Evolutionary conservation across 2,888 invertebrate genomes (phyloP).

Genomic region (Melanargia galathea): DNA sequence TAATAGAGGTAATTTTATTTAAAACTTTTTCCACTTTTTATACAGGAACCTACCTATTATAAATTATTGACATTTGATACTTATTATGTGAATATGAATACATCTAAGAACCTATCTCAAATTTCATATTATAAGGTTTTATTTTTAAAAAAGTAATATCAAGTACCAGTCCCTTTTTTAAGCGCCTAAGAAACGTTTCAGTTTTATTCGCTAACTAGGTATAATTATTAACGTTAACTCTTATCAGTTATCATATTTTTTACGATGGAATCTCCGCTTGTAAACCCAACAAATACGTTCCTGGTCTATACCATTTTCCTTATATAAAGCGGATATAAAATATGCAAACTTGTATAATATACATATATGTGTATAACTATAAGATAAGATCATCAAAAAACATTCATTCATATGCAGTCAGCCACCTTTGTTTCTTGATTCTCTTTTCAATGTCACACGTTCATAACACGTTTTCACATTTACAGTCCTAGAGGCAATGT

Average conservation of each 20-base stretch:
- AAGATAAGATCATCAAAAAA: background rate
- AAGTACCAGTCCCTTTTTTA: no score
- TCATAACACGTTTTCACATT: constrained; percentile 8
- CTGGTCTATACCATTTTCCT: background rate
- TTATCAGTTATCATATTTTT: background rate
- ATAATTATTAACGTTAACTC: no score
- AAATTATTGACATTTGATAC: no score
- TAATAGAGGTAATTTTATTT: background rate
- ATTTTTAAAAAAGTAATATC: no score
- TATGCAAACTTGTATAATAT: background rate
- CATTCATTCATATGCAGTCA: constrained; percentile 12
- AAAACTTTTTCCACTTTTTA: background rate
- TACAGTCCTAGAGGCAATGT: constrained; percentile 4
- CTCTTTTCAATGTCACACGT: constrained; percentile 15
- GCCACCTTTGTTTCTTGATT: constrained; percentile 16
- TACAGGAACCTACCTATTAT: no score
- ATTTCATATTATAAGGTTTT: no score
- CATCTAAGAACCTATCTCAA: no score
- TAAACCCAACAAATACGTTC: background rate
- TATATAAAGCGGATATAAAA: constrained; percentile 14
- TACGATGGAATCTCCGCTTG: background rate
- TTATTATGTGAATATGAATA: no score
- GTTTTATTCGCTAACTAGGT: no score
- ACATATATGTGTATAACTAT: background rate
- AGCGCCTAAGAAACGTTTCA: no score